Conservation (phyloP, 2,113 vertebrate species). For the Cariama cristata region DNA sequence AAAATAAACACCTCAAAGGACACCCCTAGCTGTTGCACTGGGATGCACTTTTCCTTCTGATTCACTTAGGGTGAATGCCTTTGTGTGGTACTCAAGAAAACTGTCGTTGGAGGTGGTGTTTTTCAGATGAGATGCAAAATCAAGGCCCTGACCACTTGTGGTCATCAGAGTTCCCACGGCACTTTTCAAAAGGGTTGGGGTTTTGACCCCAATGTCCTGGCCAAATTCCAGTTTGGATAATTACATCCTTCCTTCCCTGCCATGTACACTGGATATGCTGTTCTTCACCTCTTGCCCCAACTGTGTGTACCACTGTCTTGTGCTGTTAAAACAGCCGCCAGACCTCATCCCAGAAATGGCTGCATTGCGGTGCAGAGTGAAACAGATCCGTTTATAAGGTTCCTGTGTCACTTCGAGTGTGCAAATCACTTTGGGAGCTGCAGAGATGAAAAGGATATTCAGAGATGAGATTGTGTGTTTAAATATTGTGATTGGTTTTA, state of each 20-base stretch:
- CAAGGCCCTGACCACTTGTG: neutral
- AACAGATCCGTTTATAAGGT: neutral
- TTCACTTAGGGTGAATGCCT: neutral
- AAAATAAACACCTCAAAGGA: neutral
- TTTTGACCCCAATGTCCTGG: neutral
- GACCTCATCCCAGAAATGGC: neutral
- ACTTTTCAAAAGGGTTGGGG: neutral
- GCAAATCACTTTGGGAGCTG: neutral
- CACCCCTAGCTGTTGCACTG: neutral
- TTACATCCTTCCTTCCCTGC: neutral
- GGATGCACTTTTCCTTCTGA: neutral
- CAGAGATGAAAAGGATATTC: neutral
- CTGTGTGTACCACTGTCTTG: neutral
- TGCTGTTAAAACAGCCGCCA: neutral
- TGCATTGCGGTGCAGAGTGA: neutral
- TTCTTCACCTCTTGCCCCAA: neutral
- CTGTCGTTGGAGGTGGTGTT: neutral
- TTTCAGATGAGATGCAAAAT: neutral
- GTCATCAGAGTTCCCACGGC: neutral
- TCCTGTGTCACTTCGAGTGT: neutral
- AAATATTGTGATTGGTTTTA: neutral
- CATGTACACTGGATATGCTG: neutral
- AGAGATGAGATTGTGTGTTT: neutral
- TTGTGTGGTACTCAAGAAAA: neutral
- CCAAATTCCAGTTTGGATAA: neutral